Base-by-base conservation (phyloP, 2,113 vertebrate genomes). In the Atlantisia rogersi region DNA sequence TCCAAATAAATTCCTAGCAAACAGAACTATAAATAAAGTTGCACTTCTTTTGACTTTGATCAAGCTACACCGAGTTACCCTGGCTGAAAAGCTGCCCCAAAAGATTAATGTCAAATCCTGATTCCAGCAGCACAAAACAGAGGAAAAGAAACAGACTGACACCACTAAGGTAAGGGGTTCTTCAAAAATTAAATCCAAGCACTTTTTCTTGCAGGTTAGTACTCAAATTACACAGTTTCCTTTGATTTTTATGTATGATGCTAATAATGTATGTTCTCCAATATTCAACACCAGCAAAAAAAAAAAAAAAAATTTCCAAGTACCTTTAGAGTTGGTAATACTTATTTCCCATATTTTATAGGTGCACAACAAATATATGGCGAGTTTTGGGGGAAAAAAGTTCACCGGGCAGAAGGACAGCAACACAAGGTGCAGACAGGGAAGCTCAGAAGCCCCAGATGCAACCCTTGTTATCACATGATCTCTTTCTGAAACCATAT, bases 21-120 rank as follows among this genome's bases (percentile, higher is more conserved):
- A 63, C 13, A 77, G 50, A 77, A 85, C 59, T 77, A 68, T 65
- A 95, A 93, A 95, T 77, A 92, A 9, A 85, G n/a, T 44, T 85
- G 31, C 50, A 82, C 22, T 91, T 28, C 15, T 65, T 92, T 56
- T 80, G 39, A 50, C 70, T 95, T 95, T 86, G 63, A 86, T 82
- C 59, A 89, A 75, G 31, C 35, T 53, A 25, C 52, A 62, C 4
- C 25, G 15, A 62, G 11, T 15, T 82, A 76, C 32, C 18, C 22
- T 39, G 26, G 44, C n/a, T 88, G 78, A 92, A 94, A 93, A 94
- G 28, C 53, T 94, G 75, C 9, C 75, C n/a, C 11, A 59, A 80
- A 88, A 85, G 35, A 74, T 93, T 64, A 69, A 65, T 55, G 44
- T 82, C 55, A 92, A 80, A 82, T 32, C 46, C 62, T 55, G 25